Evolutionary conservation across 2,797 vertebrate genomes (phyloP).

Genomic region (Falco naumanni): DNA sequence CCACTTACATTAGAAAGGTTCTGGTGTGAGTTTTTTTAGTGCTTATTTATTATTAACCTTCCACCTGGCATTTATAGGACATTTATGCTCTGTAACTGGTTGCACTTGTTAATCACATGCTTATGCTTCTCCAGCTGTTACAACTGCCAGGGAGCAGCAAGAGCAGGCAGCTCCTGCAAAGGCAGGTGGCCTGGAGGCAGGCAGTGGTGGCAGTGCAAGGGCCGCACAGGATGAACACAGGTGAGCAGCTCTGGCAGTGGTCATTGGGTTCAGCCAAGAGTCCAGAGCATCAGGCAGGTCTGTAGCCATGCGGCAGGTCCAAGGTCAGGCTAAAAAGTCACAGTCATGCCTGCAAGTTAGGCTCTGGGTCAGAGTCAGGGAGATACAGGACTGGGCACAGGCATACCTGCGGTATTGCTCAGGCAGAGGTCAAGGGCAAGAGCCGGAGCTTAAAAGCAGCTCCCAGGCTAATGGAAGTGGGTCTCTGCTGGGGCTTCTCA

Average conservation of each 20-base stretch:
- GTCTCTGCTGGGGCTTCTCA: background rate
- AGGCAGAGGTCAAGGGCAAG: background rate
- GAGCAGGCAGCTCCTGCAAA: background rate
- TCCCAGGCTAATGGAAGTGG: fast-evolving
- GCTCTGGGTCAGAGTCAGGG: fast-evolving
- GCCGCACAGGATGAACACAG: too few species aligned
- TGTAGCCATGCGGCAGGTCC: background rate
- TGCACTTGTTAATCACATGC: background rate
- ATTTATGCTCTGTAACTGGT: background rate
- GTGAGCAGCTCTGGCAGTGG: background rate
- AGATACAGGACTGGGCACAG: background rate
- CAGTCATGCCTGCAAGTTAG: background rate
- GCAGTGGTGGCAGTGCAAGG: background rate
- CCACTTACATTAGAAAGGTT: background rate
- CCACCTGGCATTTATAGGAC: background rate
- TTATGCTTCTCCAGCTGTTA: background rate
- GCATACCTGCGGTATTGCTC: background rate
- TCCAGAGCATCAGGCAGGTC: background rate
- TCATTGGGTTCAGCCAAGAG: background rate
- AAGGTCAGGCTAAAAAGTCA: background rate
- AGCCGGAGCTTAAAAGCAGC: background rate
- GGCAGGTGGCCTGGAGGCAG: background rate
- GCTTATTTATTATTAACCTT: conserved; percentile 7
- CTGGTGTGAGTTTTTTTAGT: background rate
- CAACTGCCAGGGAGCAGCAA: background rate